These are phyloP conservation scores for Probaryconus sp. DNA, from an alignment of 1,140 invertebrate genomes.

Conservation along the genomic window DNA sequence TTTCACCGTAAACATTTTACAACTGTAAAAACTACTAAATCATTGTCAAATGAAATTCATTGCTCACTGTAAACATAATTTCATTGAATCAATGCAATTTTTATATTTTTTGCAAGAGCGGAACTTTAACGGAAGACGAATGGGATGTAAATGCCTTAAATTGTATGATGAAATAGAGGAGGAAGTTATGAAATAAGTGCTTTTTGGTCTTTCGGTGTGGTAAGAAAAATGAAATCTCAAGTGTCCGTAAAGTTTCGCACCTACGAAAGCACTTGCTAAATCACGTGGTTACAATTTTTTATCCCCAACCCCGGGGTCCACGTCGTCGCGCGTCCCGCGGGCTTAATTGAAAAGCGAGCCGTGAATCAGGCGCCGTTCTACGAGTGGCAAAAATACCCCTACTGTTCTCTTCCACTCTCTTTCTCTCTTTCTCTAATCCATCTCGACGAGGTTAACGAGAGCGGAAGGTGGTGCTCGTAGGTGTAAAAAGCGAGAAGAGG, in stretches of 20 bases:
- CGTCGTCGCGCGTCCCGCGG: slow-evolving; percentile 39
- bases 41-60: no score
- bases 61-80: no score
- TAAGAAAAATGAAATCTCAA: slow-evolving; percentile 47
- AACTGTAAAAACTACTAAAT: no score
- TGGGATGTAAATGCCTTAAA: no score
- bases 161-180: slow-evolving; percentile 3
- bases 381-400: slow-evolving; percentile 33
- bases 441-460: slow-evolving; percentile 56
- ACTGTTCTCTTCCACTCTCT: slow-evolving; percentile 21
- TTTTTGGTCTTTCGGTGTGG: slow-evolving; percentile 1
- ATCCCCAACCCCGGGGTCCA: slow-evolving; percentile 11
- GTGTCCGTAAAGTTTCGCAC: slow-evolving; percentile 36
- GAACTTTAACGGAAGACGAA: no score
- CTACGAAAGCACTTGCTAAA: slow-evolving; percentile 49
- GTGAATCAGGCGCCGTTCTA: slow-evolving; percentile 45
- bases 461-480: slow-evolving; percentile 40
- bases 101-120: neutral
- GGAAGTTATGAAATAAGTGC: slow-evolving; percentile 1
- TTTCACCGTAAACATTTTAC: no score
- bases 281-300: slow-evolving; percentile 59
- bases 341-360: slow-evolving; percentile 57
- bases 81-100: no score
- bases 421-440: no score
- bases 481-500: slow-evolving; percentile 41